These are phyloP conservation scores for Neopipo cinnamomea DNA, from an alignment of 2,113 vertebrate genomes.

Conservation along the genomic window DNA sequence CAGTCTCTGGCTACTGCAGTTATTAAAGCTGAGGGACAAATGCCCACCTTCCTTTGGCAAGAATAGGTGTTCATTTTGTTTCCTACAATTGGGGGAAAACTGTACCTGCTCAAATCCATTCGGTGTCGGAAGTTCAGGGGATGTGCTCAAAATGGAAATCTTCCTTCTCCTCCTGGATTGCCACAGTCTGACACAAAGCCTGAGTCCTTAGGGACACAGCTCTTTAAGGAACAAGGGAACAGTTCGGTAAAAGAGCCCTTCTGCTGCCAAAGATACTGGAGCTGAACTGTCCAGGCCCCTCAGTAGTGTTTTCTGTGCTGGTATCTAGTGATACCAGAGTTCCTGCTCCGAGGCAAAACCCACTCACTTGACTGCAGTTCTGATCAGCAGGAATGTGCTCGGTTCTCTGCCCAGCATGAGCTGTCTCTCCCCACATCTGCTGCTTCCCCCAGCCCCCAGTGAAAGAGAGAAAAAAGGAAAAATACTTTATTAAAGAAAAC, in stretches of 20 bases:
- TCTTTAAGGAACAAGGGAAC: neutral
- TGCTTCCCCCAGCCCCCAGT: neutral
- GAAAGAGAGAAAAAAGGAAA: neutral
- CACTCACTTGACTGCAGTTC: neutral
- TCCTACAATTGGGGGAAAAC: neutral
- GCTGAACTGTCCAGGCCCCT: neutral
- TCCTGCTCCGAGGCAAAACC: neutral
- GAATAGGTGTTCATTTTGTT: neutral
- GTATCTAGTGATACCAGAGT: neutral
- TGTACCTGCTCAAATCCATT: neutral
- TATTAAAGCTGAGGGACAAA: neutral
- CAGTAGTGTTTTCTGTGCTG: neutral
- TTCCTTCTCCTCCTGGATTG: neutral
- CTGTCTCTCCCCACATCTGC: conserved; percentile 2
- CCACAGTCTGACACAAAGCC: neutral
- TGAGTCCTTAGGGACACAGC: neutral
- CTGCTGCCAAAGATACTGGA: neutral
- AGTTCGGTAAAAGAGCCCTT: neutral
- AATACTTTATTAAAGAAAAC: conserved; percentile 41
- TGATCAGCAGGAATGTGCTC: neutral
- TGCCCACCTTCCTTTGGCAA: neutral
- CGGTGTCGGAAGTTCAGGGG: neutral
- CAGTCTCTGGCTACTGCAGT: neutral
- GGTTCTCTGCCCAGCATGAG: neutral
- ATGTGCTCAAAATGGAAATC: neutral